Evolutionary conservation across 2,797 vertebrate genomes (phyloP), one percentile per base, ranked within the genome.

Genomic region (Gymnodraco acuticeps): DNA sequence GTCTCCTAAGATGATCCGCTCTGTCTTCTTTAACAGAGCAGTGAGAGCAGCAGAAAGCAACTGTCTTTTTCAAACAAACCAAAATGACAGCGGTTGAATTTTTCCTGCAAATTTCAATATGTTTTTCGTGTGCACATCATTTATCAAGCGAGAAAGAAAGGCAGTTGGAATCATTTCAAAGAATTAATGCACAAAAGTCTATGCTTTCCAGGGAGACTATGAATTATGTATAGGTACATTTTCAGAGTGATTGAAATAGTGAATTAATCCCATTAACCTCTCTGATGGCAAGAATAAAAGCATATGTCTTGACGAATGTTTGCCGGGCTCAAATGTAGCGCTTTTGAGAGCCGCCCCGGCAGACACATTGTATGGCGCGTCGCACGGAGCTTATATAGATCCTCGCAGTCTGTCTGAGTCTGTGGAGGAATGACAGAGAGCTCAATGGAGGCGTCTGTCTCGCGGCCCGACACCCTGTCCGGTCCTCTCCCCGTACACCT

Each of bases 201-300:
- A 38, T 64, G 71, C 76, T 83, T 84, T 88, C 48, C 75, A 50
- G 56, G 62, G 58, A 84, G 72, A 55, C 64, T 17, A 87, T 93
- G 88, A 92, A 92, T 93, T 87, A 93, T 91, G 91, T 89, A 93
- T 90, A 69, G 70, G 73, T 74, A 87, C 90, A 83, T 89, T 85
- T 27, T 92, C 83, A 89, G 81, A 77, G 81, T 85, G 88, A 92
- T 82, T 86, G 86, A 90, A 92, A 87, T 88, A 85, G 88, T 52
- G 87, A 91, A 93, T 93, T 91, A 92, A 93, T 91, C 87, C 87
- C 87, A 91, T 93, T 92, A 91, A 91, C 91, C 89, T 94, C 87
- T 83, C 81, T 41, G 82, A 89, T 90, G 88, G 90, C 77, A 43
- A 86, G 89, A 90, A 91, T 88, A 88, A 92, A 92, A 90, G 89